Percentiles rank a stretch among this genome's conserved stretches.
Evolutionary conservation across 2,888 invertebrate genomes (phyloP).

Genomic region (Odontothrips loti): DNA sequence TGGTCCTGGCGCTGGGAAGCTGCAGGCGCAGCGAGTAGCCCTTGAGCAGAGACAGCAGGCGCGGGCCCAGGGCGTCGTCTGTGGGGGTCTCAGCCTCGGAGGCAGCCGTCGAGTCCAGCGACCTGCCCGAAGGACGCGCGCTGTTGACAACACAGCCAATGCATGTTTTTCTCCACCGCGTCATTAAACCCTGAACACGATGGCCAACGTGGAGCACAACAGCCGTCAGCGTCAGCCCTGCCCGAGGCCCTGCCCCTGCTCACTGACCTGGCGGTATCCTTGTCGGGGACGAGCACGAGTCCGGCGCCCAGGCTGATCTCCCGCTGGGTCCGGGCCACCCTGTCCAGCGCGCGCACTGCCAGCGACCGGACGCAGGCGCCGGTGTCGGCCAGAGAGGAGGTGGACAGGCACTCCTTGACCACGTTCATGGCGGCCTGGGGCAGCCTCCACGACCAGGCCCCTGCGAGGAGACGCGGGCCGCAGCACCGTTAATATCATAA

Average conservation of each 20-base stretch:
- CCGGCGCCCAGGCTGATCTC: conserved; percentile 18
- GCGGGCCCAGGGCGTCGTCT: background rate
- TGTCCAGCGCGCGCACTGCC: background rate
- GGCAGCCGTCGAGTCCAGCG: background rate
- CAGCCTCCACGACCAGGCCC: background rate
- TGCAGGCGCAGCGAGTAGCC: conserved; percentile 18
- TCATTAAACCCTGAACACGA: too few species aligned
- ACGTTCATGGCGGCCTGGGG: conserved; percentile 15
- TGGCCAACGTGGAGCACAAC: too few species aligned
- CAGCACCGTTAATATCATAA: background rate
- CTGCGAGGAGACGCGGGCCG: background rate
- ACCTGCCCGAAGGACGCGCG: background rate
- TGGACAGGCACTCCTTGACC: background rate
- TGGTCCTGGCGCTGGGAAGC: conserved; percentile 8
- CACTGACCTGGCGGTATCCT: background rate
- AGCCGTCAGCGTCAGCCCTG: too few species aligned
- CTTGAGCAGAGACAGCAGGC: background rate
- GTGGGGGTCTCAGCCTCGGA: background rate
- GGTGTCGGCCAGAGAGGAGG: background rate
- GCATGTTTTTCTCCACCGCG: too few species aligned
- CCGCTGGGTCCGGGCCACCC: background rate
- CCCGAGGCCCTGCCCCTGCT: too few species aligned
- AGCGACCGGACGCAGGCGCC: background rate
- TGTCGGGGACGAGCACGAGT: conserved; percentile 1
- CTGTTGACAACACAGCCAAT: too few species aligned